Base-by-base conservation (phyloP, 2,888 invertebrate species). In the Smittia sp. region DNA sequence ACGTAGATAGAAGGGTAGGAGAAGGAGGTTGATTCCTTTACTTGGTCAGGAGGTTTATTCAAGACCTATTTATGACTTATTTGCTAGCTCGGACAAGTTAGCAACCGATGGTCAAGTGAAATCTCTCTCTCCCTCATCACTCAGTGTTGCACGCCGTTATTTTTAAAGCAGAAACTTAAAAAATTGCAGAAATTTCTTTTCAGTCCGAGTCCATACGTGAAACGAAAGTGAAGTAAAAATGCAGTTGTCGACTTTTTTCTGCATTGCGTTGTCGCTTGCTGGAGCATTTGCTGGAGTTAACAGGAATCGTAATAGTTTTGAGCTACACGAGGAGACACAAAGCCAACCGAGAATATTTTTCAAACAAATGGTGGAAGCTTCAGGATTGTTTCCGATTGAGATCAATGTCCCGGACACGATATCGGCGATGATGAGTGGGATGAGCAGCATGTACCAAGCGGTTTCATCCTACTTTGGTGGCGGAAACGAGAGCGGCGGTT, bases 401-500 rank as follows among this genome's bases (percentile, higher is more conserved):
- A 80, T 89, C 1, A 89, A 88, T 77, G 85, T 89, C 0, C 88
- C 88, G 1, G 87, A 88, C 76, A 81, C 85, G 0, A 81, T 88
- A 70, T 79, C 81, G 13, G 76, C 77, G 9, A 77, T 78, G 39
- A 67, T 75, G 0, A 84, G 83, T 83, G 81, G 80, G 2, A 81
- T 81, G 73, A 80, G 82, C 75, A 81, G 81, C 3, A 81, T 84
- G 65, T 77, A 80, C 0, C 76, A 80, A 54, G 80, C 41, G 3
- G 15, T 25, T 1, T 46, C 52, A 32, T 4, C 15, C 1, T 69
- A 25, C 41, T 54, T 69, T 39, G 27, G 69, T 1, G 18, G 13
- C n/a, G 67, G 15, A 18, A 54, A 54, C 46, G 68, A 46, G 9
- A n/a, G n/a, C n/a, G 32, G n/a, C 15, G 52, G 18, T 4, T 52